phyloP scores from a whole-genome alignment of 1,140 invertebrate species.

The Phocides pigmalion region DNA sequence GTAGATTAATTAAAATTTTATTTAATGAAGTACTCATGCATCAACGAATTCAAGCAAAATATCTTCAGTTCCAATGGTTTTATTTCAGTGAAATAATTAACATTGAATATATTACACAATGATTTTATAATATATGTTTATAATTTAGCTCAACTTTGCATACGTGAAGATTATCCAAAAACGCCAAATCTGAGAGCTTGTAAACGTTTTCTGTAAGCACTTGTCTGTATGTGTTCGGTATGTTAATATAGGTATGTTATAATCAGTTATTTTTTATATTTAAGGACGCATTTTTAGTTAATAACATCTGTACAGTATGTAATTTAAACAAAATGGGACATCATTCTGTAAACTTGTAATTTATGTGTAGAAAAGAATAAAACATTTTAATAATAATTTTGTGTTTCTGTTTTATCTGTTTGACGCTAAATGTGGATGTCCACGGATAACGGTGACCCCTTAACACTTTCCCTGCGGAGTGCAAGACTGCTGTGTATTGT shows the following conservation, averaged over 20 bases:
- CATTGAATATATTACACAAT: too few species aligned
- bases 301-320: conserved; percentile 54
- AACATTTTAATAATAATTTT: conserved; percentile 47
- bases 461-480: too few species aligned
- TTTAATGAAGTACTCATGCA: too few species aligned
- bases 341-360: conserved; percentile 57
- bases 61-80: too few species aligned
- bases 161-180: not conserved
- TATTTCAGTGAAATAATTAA: too few species aligned
- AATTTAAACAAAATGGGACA: conserved; percentile 46
- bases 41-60: too few species aligned
- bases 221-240: conserved; percentile 38
- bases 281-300: conserved; percentile 60
- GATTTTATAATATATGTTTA: too few species aligned
- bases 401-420: conserved; percentile 14
- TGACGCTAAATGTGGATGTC: too few species aligned
- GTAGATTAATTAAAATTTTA: too few species aligned
- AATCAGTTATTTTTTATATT: conserved; percentile 51
- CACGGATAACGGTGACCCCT: too few species aligned
- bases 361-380: conserved; percentile 58
- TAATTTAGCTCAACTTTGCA: too few species aligned
- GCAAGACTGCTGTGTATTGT: too few species aligned
- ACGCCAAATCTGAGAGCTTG: not conserved
- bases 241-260: conserved; percentile 47
- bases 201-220: conserved; percentile 30